A percentile compares a stretch with the other conserved stretches of the same genome.
Evolutionary conservation across 53 echinoderm and acorn worm genomes (phyloP).

Genomic region (Holothuria scabra): DNA sequence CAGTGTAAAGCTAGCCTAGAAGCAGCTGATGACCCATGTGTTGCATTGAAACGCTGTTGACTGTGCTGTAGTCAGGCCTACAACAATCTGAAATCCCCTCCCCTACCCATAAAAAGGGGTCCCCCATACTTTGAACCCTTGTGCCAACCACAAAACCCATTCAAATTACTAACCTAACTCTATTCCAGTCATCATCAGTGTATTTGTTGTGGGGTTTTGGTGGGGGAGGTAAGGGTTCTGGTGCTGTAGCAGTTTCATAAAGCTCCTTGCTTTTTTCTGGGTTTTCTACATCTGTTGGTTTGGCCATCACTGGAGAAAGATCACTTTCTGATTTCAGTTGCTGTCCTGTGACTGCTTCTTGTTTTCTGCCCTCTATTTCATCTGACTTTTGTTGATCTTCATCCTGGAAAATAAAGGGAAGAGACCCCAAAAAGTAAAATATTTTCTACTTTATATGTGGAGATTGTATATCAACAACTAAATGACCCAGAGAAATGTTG

Average conservation of each 20-base stretch:
- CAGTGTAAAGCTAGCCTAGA: no score
- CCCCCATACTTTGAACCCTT: no score
- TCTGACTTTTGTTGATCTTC: constrained; percentile 9
- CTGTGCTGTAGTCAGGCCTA: no score
- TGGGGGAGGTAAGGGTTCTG: constrained; percentile 62
- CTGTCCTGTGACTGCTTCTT: neutral
- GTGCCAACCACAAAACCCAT: no score
- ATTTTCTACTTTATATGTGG: no score
- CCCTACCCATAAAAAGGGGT: no score
- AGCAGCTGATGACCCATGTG: no score
- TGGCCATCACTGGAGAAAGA: constrained; percentile 30
- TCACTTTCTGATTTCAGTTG: neutral
- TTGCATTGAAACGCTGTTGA: no score
- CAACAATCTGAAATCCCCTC: no score
- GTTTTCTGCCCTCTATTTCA: neutral
- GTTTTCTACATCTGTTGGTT: constrained; percentile 58
- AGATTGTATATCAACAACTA: no score
- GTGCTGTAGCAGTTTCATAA: constrained; percentile 88
- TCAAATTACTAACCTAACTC: constrained; percentile 66
- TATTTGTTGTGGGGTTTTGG: constrained; percentile 78
- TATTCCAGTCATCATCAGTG: constrained; percentile 86
- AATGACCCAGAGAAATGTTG: no score
- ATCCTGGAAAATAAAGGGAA: neutral
- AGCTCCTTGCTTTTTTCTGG: constrained; percentile 56
- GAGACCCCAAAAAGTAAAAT: no score